Percentiles rank a stretch among this genome's conserved stretches.
Conservation (phyloP, 2,888 invertebrate species). For the Hemicrepidius hirtus region DNA sequence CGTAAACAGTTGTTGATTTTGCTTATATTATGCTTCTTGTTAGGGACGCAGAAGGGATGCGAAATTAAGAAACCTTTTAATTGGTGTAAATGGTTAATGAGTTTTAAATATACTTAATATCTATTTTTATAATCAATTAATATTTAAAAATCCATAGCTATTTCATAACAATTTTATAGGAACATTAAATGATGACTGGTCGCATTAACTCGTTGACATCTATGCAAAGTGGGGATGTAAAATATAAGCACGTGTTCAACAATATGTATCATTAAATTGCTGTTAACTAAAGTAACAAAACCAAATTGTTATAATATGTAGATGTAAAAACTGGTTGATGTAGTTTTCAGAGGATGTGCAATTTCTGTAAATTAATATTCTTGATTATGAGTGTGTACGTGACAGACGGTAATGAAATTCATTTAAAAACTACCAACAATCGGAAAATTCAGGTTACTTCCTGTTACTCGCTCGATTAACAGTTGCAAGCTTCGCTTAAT, state of each 20-base stretch:
- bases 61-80: too few relatives aligned
- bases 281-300: constrained; percentile 23
- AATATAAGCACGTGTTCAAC: constrained; percentile 11
- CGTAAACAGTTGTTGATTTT: not conserved
- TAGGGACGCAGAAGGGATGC: too few relatives aligned
- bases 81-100: too few relatives aligned
- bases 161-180: too few relatives aligned
- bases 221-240: constrained; percentile 13
- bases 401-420: constrained; percentile 4
- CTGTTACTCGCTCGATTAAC: constrained; percentile 18
- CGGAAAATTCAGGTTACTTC: not conserved
- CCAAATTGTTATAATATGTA: too few relatives aligned
- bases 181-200: not conserved
- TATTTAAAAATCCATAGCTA: too few relatives aligned
- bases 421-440: constrained; percentile 3
- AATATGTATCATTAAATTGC: constrained; percentile 15
- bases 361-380: constrained; percentile 7
- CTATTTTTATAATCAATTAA: too few relatives aligned
- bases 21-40: not conserved
- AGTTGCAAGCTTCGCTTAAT: constrained; percentile 18
- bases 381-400: not conserved
- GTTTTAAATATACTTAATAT: too few relatives aligned
- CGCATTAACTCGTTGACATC: constrained; percentile 10
- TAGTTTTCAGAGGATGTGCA: not conserved
- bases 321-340: too few relatives aligned